Percentiles rank a stretch among this genome's conserved stretches.
These are phyloP conservation scores for Ostrea denselamellosa DNA, from an alignment of 1,140 invertebrate genomes.

Conservation along the genomic window DNA sequence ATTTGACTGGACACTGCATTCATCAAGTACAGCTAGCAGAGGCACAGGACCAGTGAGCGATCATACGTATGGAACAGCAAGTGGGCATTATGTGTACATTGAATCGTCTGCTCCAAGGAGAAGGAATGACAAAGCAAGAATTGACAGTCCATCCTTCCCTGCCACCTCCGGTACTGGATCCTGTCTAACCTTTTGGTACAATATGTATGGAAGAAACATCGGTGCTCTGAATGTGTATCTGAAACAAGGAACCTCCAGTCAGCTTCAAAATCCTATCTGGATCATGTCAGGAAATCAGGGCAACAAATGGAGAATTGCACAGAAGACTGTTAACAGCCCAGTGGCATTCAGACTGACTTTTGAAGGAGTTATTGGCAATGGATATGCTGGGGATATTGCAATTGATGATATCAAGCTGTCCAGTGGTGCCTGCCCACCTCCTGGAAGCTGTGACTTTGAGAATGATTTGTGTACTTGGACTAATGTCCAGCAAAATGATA, in stretches of 20 bases:
- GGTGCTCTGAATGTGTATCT: constrained; percentile 69
- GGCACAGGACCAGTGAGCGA: constrained; percentile 70
- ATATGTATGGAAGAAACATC: constrained; percentile 85
- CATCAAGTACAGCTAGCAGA: constrained; percentile 57
- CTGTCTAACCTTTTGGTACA: constrained; percentile 83
- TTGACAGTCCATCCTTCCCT: constrained; percentile 61
- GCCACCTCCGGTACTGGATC: constrained; percentile 59
- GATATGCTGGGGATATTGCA: constrained; percentile 64
- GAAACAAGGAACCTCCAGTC: constrained; percentile 46
- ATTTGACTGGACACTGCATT: constrained; percentile 70
- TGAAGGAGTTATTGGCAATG: constrained; percentile 67
- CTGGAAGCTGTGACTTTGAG: constrained; percentile 75
- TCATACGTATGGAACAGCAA: constrained; percentile 70
- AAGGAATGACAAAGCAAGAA: constrained; percentile 67
- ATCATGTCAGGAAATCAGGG: constrained; percentile 64
- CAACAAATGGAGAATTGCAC: constrained; percentile 64
- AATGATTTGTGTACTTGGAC: constrained; percentile 72
- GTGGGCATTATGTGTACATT: constrained; percentile 70
- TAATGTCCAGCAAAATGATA: constrained; percentile 63
- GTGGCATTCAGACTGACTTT: constrained; percentile 62
- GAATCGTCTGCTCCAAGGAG: constrained; percentile 68
- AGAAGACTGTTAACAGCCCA: constrained; percentile 59
- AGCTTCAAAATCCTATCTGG: constrained; percentile 58
- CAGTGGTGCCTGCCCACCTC: constrained; percentile 56
- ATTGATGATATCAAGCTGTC: constrained; percentile 65